A percentile compares a stretch with the other conserved stretches of the same genome.
These are phyloP conservation scores for Homarus americanus DNA, from an alignment of 1,140 invertebrate species.

Conservation along the genomic window DNA sequence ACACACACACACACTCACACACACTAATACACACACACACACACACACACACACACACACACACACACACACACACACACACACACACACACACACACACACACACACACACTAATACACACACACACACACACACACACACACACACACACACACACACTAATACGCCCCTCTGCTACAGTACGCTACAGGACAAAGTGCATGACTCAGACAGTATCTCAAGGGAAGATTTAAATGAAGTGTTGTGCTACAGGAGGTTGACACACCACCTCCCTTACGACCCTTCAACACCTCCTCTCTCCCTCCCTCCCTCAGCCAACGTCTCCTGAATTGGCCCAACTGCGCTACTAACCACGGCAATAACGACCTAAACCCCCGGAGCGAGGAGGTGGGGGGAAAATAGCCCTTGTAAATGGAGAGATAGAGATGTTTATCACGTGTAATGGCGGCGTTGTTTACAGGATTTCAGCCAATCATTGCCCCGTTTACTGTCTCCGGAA, in stretches of 20 bases:
- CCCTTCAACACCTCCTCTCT: background rate
- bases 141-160: no score
- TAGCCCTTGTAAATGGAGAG: background rate
- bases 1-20: no score
- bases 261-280: no score
- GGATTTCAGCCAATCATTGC: slow-evolving; percentile 2
- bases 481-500: background rate
- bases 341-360: background rate
- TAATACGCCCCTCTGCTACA: no score
- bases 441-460: background rate
- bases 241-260: no score
- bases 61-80: no score
- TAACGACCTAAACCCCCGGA: background rate
- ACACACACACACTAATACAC: background rate
- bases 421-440: background rate
- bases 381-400: background rate
- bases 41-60: background rate
- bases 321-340: background rate
- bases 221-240: no score
- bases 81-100: no score
- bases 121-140: no score
- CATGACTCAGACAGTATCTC: no score
- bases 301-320: background rate
- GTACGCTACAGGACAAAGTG: no score
- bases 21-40: no score